These are phyloP conservation scores for Fissipunctia ypsillon DNA, from an alignment of 2,888 invertebrate genomes.

Conservation along the genomic window DNA sequence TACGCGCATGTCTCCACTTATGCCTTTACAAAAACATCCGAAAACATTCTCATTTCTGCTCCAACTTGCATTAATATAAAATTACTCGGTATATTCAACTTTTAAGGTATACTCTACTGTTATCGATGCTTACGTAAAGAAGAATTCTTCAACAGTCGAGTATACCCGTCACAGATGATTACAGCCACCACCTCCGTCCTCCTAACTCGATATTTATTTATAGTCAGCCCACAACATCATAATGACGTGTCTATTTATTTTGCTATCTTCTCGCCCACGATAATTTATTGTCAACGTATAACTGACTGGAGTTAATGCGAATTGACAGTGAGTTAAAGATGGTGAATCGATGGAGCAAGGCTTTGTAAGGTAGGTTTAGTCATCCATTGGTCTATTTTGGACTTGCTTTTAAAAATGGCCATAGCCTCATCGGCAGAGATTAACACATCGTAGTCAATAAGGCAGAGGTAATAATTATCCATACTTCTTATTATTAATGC, in stretches of 20 bases:
- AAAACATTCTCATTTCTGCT: background rate
- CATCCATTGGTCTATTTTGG: background rate
- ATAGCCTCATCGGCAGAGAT: too few species aligned
- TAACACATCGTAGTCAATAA: too few species aligned
- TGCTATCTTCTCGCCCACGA: conserved; percentile 54
- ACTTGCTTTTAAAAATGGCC: too few species aligned
- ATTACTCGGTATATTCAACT: too few species aligned
- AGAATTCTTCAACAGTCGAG: conserved; percentile 17
- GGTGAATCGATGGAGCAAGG: background rate
- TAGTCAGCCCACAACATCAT: conserved; percentile 41
- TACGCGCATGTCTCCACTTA: background rate
- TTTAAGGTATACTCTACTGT: conserved; percentile 27
- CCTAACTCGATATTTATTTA: conserved; percentile 63
- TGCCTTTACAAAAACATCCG: too few species aligned
- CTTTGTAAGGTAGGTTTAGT: background rate
- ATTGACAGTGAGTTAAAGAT: conserved; percentile 44
- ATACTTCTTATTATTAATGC: too few species aligned
- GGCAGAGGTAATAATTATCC: too few species aligned
- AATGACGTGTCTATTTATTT: conserved; percentile 62
- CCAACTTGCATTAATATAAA: too few species aligned
- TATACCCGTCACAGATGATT: conserved; percentile 57
- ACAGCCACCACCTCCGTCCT: conserved; percentile 31
- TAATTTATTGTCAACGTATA: conserved; percentile 51
- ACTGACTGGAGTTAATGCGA: conserved; percentile 52
- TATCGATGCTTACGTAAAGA: background rate